Evolutionary conservation across 2,113 vertebrate genomes (phyloP).

Genomic region (Pungitius pungitius): DNA sequence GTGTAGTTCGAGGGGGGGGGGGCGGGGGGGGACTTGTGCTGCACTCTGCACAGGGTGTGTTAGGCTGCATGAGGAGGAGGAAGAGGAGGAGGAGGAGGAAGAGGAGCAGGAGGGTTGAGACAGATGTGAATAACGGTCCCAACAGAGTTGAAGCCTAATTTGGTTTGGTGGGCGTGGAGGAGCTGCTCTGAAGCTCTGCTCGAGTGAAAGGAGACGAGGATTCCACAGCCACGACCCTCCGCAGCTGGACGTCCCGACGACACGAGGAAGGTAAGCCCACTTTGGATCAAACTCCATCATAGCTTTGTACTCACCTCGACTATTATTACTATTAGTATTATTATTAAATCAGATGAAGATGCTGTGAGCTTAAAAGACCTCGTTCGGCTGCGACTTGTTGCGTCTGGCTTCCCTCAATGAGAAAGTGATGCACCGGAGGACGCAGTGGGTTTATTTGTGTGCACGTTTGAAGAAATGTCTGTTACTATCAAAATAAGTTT

Average conservation of each 20-base stretch:
- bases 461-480: background rate
- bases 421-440: background rate
- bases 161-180: conserved; percentile 69
- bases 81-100: conserved; percentile 20
- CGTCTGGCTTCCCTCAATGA: conserved; percentile 18
- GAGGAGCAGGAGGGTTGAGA: conserved; percentile 17
- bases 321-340: too few relatives aligned
- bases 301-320: background rate
- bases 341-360: too few relatives aligned
- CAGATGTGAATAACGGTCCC: conserved; percentile 64
- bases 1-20: too few relatives aligned
- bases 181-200: conserved; percentile 18
- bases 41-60: too few relatives aligned
- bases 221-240: conserved; percentile 7
- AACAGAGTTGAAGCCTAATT: conserved; percentile 69
- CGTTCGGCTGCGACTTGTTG: conserved; percentile 38
- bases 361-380: background rate
- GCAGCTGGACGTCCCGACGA: conserved; percentile 35
- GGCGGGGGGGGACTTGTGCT: too few relatives aligned
- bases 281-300: background rate
- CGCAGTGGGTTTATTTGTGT: background rate
- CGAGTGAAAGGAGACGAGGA: conserved; percentile 37
- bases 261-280: conserved; percentile 46
- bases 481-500: background rate
- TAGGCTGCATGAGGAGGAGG: conserved; percentile 12